These are phyloP conservation scores for Tetragnatha versicolor DNA, from an alignment of 1,140 invertebrate species.

Conservation along the genomic window DNA sequence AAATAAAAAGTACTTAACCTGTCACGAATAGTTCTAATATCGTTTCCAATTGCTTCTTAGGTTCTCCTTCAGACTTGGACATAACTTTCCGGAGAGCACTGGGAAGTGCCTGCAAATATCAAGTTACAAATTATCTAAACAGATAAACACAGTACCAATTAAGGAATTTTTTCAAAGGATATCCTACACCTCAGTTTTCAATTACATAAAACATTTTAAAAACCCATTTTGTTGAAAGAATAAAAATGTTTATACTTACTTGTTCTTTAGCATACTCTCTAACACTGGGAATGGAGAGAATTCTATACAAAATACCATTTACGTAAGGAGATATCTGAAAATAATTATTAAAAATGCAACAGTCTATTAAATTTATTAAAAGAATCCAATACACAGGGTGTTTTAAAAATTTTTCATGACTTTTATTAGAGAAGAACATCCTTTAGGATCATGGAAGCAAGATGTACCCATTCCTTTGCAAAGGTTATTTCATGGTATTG, in stretches of 20 bases:
- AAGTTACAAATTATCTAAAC: neutral
- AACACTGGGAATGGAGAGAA: slow-evolving; percentile 68
- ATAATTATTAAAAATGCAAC: slow-evolving; percentile 11
- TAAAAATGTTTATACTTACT: slow-evolving; percentile 47
- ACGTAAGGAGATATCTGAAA: slow-evolving; percentile 70
- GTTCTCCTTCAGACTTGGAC: slow-evolving; percentile 29
- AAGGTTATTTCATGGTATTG: no score
- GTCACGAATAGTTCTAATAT: slow-evolving; percentile 67
- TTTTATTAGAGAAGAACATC: no score
- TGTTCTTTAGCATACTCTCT: slow-evolving; percentile 68
- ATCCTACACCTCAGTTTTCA: no score
- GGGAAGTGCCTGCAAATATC: slow-evolving; percentile 22
- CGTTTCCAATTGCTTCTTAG: slow-evolving; percentile 62
- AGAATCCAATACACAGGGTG: neutral
- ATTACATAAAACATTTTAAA: neutral
- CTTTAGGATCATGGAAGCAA: no score
- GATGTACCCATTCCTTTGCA: no score
- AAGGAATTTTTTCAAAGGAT: neutral
- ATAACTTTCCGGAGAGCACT: slow-evolving; percentile 28
- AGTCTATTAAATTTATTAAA: neutral
- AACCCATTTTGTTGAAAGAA: neutral
- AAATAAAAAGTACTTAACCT: slow-evolving; percentile 58
- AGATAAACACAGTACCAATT: neutral
- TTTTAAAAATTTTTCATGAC: neutral
- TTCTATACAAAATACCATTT: slow-evolving; percentile 71